Evolutionary conservation across 2,113 vertebrate genomes (phyloP).

Genomic region (Siniperca knerii): DNA sequence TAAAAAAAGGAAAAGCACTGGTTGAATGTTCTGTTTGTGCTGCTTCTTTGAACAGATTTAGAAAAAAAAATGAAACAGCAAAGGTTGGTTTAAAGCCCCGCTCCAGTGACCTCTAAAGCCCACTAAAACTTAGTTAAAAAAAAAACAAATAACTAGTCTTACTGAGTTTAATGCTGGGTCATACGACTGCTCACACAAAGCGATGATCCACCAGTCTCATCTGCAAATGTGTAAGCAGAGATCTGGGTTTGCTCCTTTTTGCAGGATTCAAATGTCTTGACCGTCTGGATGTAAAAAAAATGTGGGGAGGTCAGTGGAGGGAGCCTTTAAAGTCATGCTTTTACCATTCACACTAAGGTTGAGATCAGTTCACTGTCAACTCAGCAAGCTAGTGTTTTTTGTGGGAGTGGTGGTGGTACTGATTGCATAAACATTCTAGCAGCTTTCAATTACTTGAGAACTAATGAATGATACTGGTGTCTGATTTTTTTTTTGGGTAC

Average conservation of each 20-base stretch:
- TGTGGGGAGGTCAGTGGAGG: slow-evolving; percentile 24
- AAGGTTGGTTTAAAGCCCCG: slow-evolving; percentile 23
- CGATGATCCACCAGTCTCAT: not conserved
- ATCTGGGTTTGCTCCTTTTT: not conserved
- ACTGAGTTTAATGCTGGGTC: not conserved
- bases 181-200: not conserved
- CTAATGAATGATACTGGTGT: not conserved
- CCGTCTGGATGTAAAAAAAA: not conserved
- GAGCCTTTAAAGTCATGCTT: slow-evolving; percentile 5
- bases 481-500: not conserved
- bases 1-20: not conserved
- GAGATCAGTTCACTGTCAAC: slow-evolving; percentile 46
- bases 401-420: not conserved
- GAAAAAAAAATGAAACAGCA: not conserved
- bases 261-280: not conserved
- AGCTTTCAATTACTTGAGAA: slow-evolving; percentile 19
- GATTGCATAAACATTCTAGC: slow-evolving; percentile 38
- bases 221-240: not conserved
- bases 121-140: too few species aligned
- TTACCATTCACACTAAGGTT: slow-evolving; percentile 18
- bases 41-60: slow-evolving; percentile 34
- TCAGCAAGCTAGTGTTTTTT: not conserved
- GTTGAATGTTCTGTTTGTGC: slow-evolving; percentile 35
- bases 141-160: not conserved
- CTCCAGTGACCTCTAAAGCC: slow-evolving; percentile 27